phyloP scores from a whole-genome alignment of 1,140 invertebrate species.

The Anagrus nilaparvatae region DNA sequence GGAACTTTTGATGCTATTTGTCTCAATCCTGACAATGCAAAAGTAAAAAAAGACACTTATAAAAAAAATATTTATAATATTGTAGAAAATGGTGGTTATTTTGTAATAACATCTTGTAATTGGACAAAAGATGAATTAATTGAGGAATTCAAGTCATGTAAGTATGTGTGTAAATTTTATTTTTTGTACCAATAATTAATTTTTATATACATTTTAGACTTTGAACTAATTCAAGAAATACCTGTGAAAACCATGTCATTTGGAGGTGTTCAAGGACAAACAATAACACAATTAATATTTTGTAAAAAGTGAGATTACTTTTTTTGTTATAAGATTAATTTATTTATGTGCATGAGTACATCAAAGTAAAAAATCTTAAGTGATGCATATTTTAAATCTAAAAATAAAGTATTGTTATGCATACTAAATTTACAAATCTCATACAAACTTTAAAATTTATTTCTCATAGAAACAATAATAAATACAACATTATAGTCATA shows the following conservation, averaged over 20 bases:
- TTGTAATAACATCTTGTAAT: constrained; percentile 88
- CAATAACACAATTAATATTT: constrained; percentile 69
- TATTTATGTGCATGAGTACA: no score
- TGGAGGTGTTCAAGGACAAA: constrained; percentile 70
- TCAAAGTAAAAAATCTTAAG: no score
- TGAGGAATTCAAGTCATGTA: constrained; percentile 55
- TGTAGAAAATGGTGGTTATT: constrained; percentile 51
- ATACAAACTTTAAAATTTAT: no score
- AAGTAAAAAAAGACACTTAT: constrained; percentile 55
- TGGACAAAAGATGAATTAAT: constrained; percentile 81
- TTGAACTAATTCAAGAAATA: constrained; percentile 52
- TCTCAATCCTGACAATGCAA: constrained; percentile 59
- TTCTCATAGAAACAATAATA: no score
- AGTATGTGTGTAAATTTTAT: constrained; percentile 18
- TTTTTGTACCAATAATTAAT: constrained; percentile 6
- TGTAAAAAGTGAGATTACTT: constrained; percentile 37
- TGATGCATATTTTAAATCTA: no score
- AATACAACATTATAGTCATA: no score
- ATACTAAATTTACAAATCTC: no score
- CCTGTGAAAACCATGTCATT: constrained; percentile 74
- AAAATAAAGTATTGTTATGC: no score
- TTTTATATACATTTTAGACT: constrained; percentile 47
- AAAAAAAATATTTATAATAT: constrained; percentile 53
- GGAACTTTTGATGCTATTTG: constrained; percentile 91
- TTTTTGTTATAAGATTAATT: no score